A percentile compares a stretch with the other conserved stretches of the same genome.
Conservation (phyloP, 2,113 vertebrate species). For the Arizona elegans region DNA sequence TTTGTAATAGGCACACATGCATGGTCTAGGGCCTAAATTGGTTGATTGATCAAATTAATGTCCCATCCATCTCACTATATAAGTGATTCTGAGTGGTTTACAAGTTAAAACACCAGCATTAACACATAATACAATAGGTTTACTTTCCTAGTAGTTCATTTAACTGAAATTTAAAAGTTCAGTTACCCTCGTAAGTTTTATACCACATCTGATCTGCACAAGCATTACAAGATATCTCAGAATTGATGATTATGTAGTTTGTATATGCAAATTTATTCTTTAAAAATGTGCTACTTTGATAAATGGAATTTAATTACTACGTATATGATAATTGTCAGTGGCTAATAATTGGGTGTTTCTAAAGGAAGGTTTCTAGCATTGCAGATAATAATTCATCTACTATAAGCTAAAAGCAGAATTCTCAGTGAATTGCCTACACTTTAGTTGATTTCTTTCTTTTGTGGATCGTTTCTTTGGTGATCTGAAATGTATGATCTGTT, state of each 20-base stretch:
- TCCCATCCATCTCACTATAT: not conserved
- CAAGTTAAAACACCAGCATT: not conserved
- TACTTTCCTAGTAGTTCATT: not conserved
- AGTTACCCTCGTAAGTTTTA: not conserved
- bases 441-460: no score
- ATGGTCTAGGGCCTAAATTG: not conserved
- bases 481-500: no score
- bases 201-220: not conserved
- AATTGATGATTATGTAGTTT: not conserved
- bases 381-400: not conserved
- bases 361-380: not conserved
- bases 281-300: not conserved
- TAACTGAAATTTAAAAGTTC: not conserved
- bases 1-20: not conserved
- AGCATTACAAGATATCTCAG: not conserved
- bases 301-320: no score
- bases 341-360: not conserved
- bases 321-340: no score
- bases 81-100: not conserved
- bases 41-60: not conserved
- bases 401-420: not conserved
- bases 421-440: no score
- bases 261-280: not conserved
- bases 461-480: no score
- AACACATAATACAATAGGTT: not conserved